Base-by-base conservation (phyloP, 1,140 invertebrate species). In the Colletes latitarsis region DNA sequence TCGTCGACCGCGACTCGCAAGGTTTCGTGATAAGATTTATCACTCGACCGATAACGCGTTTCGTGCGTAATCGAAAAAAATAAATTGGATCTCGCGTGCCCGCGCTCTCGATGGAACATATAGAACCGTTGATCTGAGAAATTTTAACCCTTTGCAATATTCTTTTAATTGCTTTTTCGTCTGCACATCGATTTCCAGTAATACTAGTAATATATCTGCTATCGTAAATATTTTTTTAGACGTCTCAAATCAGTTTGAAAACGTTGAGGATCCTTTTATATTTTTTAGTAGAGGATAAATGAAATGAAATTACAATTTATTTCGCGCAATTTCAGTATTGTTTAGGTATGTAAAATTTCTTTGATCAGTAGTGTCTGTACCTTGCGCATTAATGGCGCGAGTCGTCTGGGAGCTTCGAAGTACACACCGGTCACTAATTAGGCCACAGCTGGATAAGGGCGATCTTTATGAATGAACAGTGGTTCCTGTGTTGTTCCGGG, bases 371-470 rank as follows among this genome's bases (percentile, higher is more conserved):
- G 43, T 43, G 43, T 9, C 43, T 46, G 43, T 83, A 78, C 60
- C 80, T 82, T 58, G 62, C 67, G 55, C 83, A 64, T 84, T 86
- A 88, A 88, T 81, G 77, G 81, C 76, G 58, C 82, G 63, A 64
- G 55, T n/a, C 63, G 53, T 73, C 70, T 21, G 62, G 17, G 55
- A 49, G 21, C 39, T 79, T 46, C 12, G 72, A 81, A 71, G 62
- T 41, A 63, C 63, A 72, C 75, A 82, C 39, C 77, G 60, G 58
- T 77, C 81, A 88, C 77, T 82, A 88, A 88, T 88, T 82, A 84
- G 83, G 86, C 75, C 86, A 86, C 83, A 84, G 83, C 86, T 84
- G 87, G 83, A 77, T 80, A 79, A 84, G 87, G 82, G 82, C 74
- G 86, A 83, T 86, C 71, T 85, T 83, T 73, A 72, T 74, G 66